Percentiles rank a stretch among this genome's conserved stretches.
Evolutionary conservation across 2,888 invertebrate genomes (phyloP).

Genomic region (Agelastica alni): DNA sequence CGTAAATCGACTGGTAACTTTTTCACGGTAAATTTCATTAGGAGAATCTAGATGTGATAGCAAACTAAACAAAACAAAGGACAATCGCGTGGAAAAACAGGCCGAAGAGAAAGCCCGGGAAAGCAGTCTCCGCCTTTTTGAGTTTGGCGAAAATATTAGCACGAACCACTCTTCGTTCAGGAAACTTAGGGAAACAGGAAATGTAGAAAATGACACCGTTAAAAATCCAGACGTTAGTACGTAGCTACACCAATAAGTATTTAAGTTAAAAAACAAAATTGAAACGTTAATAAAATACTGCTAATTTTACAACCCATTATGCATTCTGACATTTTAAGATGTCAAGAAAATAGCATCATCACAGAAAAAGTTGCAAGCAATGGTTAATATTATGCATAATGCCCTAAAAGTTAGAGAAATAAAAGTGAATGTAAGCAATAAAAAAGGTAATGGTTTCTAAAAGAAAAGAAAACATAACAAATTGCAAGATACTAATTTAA

Average conservation of each 20-base stretch:
- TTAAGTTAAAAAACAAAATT: not conserved
- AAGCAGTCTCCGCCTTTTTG: conserved; percentile 31
- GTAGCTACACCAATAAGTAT: not conserved
- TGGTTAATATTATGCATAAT: too few relatives aligned
- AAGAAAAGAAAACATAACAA: too few relatives aligned
- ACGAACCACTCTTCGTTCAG: conserved; percentile 40
- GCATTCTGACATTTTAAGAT: too few relatives aligned
- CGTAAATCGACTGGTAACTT: conserved; percentile 21
- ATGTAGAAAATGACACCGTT: conserved; percentile 7
- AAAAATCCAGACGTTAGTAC: not conserved
- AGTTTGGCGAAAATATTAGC: conserved; percentile 41
- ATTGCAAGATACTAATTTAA: too few relatives aligned
- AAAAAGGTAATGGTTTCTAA: too few relatives aligned
- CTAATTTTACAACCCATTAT: too few relatives aligned
- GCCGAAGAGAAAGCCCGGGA: conserved; percentile 22
- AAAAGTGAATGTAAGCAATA: too few relatives aligned
- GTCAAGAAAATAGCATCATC: too few relatives aligned
- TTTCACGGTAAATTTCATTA: conserved; percentile 30
- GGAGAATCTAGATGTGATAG: conserved; percentile 30
- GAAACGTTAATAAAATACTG: too few relatives aligned
- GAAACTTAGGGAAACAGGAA: conserved; percentile 36
- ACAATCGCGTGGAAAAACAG: conserved; percentile 32
- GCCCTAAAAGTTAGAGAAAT: too few relatives aligned
- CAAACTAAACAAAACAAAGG: conserved; percentile 29
- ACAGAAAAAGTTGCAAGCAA: too few relatives aligned